Base-by-base conservation (phyloP, 2,113 vertebrate genomes). In the Phasianus colchicus region DNA sequence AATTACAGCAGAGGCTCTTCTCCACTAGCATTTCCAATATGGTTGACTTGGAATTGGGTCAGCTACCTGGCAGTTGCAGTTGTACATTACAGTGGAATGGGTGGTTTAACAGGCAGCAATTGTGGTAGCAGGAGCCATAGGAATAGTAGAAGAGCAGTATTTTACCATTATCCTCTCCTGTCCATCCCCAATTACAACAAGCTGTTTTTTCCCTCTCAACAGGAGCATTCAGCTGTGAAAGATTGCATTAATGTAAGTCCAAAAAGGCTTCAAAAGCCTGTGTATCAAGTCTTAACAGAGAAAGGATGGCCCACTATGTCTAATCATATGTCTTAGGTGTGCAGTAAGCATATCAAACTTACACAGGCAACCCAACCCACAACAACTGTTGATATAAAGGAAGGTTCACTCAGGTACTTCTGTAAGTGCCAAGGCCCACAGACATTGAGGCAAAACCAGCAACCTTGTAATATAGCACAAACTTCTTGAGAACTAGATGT, bases 231-330 rank as follows among this genome's bases (percentile, higher is more conserved):
- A 69, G 18, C 29, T 86, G 11, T 13, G 40, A 47, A 4, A 0
- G 63, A 72, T 11, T 69, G 34, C 21, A 76, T 45, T 69, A 47
- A 85, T n/a, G 40, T 29, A 92, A 52, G 55, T 47, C 29, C 36
- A 83, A 48, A 65, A 74, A 4, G 9, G 65, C 65, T 88, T 70
- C 34, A 43, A 77, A 90, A 74, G 48, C 32, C 32, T 78, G 25
- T 25, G 25, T 55, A 74, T 79, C 42, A 58, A 64, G 27, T 40
- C 54, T 74, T 83, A 34, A 50, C 24, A 55, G 63, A 55, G 57
- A 65, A 43, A 61, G 30, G 71, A 48, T 17, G 69, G 30, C 7
- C 22, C 25, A 0, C 0, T 54, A 60, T 1, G 0, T 9, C 17
- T 45, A 36, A 40, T 63, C 54, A 30, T n/a, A 61, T 65, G 38